Evolutionary conservation across 2,888 invertebrate genomes (phyloP), one percentile per base, ranked within the genome.

Genomic region (Eurytoma adleriae): DNA sequence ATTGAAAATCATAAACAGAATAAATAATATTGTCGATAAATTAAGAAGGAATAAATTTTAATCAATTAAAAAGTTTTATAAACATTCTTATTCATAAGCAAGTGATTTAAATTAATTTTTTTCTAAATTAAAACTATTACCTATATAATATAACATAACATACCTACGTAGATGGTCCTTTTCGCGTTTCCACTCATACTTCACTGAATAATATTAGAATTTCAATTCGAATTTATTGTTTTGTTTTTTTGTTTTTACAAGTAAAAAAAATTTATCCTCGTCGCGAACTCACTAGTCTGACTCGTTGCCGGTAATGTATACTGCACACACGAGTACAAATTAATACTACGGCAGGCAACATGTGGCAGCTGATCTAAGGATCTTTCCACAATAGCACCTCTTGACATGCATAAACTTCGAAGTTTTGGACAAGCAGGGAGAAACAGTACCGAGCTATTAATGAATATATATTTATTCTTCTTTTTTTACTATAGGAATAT

Each of bases 131-230:
- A 54, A 54, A 50, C 14, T 50, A 16, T n/a, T n/a, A n/a, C 7
- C 18, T 10, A 27, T 61, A 18, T 27, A 27, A 24, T 57, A 14
- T 67, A 62, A 30, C 20, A 20, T 27, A 68, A 83, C 91, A 82
- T 86, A 91, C 92, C 96, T 18, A 96, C 96, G 88, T 96, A 96
- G 84, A 96, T 94, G 1, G 96, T 96, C 83, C 96, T 92, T 89
- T 96, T 96, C 48, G 95, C 94, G 88, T 95, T 95, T 0, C 94
- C 91, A 89, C 92, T 92, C 91, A 91, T 92, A 3, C 20, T 86
- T 82, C 1, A 4, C 0, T 3, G 56, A 70, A 66, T 30, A 66
- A 52, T 57, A 64, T 24, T 57, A 14, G 57, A 27, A 3, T 18
- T 12, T 30, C 7, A 54, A 13, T 59, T 24, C 24, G 52, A 73